Base-by-base conservation (phyloP, 2,113 vertebrate species). In the Peromyscus californicus region DNA sequence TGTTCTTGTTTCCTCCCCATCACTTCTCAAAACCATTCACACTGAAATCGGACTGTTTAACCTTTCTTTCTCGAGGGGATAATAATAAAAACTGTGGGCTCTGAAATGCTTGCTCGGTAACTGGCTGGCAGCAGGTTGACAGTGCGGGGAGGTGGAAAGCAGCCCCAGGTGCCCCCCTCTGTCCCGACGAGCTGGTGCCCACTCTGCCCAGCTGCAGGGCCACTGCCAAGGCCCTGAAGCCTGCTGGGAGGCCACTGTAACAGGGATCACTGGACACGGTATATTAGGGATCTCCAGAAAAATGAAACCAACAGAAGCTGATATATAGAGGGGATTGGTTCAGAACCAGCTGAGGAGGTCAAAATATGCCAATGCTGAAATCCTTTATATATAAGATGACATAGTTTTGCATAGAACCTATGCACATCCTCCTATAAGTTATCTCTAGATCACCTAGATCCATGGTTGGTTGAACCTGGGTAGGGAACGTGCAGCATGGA, bases 11-110 rank as follows among this genome's bases (percentile, higher is more conserved):
- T 91, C 72, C 88, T 90, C 45, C 39, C 33, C 51, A 22, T 90
- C 89, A 26, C 74, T 48, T 96, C 91, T 67, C 74, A 87, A 9
- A 90, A 69, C 78, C 95, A 51, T 89, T 96, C 90, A 90, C 87
- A 63, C 29, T 1, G 51, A 93, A 79, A 70, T 31, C 5, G 61
- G 65, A 90, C n/a, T 36, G 17, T 75, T 93, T 42, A 69, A 82
- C 82, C 45, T 95, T 78, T 61, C 72, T 92, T 69, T 84, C 91
- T 59, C 12, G 33, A 95, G 91, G 82, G 72, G 91, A 76, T 93
- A 75, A 89, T 91, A 90, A 89, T 86, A 88, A 92, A 97, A 89
- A 86, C 74, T 3, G 65, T 74, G 91, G 91, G 9, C 19, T 92
- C 54, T 10, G 69, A 92, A 94, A 86, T 69, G 54, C 42, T 93